Conservation (phyloP, 2,888 invertebrate species). For the Myopa testacea region DNA sequence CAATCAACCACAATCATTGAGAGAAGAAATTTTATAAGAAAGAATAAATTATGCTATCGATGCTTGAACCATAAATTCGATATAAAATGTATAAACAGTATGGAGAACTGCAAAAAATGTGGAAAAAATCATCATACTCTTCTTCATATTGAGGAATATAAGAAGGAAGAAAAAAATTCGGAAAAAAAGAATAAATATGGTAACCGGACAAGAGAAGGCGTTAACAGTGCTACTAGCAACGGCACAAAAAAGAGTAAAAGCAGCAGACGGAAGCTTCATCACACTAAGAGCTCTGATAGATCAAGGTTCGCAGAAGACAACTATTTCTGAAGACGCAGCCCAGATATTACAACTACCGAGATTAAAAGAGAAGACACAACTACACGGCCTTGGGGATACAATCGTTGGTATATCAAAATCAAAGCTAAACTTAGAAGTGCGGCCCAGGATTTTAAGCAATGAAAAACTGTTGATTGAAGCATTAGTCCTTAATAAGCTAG, state of each 20-base stretch:
- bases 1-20: too few relatives aligned
- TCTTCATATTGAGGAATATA: slow-evolving; percentile 2
- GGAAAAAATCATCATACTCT: background rate
- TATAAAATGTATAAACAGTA: background rate
- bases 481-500: background rate
- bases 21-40: too few relatives aligned
- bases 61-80: too few relatives aligned
- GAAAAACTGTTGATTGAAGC: background rate
- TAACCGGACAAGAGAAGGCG: background rate
- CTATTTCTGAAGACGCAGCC: background rate
- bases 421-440: background rate
- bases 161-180: background rate
- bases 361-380: slow-evolving; percentile 6
- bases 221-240: slow-evolving; percentile 1
- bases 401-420: background rate
- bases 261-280: background rate
- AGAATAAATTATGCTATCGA: too few relatives aligned
- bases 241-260: slow-evolving; percentile 7
- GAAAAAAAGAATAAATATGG: background rate
- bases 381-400: background rate
- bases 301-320: background rate
- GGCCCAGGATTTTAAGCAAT: background rate
- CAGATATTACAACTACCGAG: background rate
- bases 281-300: background rate
- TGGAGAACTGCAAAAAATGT: background rate